Percentiles rank a stretch among this genome's conserved stretches.
Evolutionary conservation across 2,113 vertebrate species (phyloP).

Genomic region (Cyanistes caeruleus): DNA sequence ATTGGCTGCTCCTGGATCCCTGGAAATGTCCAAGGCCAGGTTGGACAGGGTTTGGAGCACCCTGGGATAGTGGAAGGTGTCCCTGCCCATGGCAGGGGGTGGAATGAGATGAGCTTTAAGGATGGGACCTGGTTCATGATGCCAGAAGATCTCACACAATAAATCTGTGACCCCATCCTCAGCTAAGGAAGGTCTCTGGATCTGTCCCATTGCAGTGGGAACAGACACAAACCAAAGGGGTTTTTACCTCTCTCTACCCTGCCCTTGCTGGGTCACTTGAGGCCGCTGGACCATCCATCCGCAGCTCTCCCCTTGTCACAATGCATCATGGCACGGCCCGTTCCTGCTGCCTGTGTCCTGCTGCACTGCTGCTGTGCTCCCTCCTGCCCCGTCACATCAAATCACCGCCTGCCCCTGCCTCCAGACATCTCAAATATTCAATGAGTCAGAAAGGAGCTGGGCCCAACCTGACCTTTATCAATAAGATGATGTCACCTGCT

Average conservation of each 20-base stretch:
- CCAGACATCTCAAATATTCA: constrained; percentile 5
- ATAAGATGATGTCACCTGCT: constrained; percentile 15
- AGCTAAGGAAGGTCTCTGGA: neutral
- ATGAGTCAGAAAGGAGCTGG: constrained; percentile 40
- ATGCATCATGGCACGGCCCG: neutral
- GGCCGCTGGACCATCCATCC: neutral
- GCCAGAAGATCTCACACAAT: neutral
- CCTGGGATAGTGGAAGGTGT: accelerated
- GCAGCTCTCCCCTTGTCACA: constrained; percentile 12
- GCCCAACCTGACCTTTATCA: constrained; percentile 40
- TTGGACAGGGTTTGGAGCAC: accelerated
- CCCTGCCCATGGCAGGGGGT: neutral
- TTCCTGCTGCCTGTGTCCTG: neutral
- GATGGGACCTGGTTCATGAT: neutral
- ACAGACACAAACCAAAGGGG: neutral
- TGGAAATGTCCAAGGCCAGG: neutral
- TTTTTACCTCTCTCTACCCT: neutral
- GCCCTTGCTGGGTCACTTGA: constrained; percentile 5
- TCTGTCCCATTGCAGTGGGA: neutral
- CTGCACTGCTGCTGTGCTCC: constrained; percentile 4
- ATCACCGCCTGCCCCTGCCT: neutral
- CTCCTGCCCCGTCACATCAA: constrained; percentile 45
- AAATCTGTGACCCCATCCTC: neutral
- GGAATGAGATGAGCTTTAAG: neutral
- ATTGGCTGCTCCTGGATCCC: neutral